Conservation (phyloP, 2,888 invertebrate species). For the Strigamia crassipes region DNA sequence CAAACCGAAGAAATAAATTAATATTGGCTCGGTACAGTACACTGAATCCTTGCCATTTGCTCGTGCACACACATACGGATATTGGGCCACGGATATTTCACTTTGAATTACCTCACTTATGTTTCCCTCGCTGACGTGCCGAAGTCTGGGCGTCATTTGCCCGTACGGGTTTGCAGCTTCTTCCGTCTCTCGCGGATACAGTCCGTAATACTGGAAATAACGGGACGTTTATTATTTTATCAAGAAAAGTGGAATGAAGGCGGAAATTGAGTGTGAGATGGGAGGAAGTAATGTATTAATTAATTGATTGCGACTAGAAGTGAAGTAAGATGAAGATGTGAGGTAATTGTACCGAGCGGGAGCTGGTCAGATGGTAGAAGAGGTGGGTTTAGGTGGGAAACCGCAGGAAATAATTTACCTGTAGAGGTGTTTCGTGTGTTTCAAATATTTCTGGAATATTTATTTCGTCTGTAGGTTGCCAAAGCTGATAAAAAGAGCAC, state of each 20-base stretch:
- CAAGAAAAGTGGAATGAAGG: too few relatives aligned
- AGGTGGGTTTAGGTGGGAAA: not conserved
- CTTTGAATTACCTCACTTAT: slow-evolving; percentile 1
- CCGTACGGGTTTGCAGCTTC: not conserved
- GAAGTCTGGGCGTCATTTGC: not conserved
- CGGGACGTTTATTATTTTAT: not conserved
- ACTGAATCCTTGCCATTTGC: too few relatives aligned
- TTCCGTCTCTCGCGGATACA: not conserved
- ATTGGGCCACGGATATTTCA: not conserved
- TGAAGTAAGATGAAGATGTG: not conserved
- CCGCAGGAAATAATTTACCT: slow-evolving; percentile 5
- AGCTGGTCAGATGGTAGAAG: not conserved
- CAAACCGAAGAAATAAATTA: not conserved
- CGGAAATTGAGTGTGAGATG: not conserved
- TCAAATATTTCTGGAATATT: slow-evolving; percentile 19
- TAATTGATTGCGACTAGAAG: not conserved
- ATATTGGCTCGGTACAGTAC: not conserved
- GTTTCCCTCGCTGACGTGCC: not conserved
- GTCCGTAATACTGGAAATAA: slow-evolving; percentile 5
- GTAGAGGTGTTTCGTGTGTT: slow-evolving; percentile 31
- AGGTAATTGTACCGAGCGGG: not conserved
- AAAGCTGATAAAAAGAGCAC: slow-evolving; percentile 28
- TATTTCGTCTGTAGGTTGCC: slow-evolving; percentile 31
- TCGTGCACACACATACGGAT: too few relatives aligned
- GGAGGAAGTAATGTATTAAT: not conserved